A percentile compares a stretch with the other conserved stretches of the same genome.
phyloP scores from a whole-genome alignment of 2,888 invertebrate genomes.

The Microctonus hyperodae region DNA sequence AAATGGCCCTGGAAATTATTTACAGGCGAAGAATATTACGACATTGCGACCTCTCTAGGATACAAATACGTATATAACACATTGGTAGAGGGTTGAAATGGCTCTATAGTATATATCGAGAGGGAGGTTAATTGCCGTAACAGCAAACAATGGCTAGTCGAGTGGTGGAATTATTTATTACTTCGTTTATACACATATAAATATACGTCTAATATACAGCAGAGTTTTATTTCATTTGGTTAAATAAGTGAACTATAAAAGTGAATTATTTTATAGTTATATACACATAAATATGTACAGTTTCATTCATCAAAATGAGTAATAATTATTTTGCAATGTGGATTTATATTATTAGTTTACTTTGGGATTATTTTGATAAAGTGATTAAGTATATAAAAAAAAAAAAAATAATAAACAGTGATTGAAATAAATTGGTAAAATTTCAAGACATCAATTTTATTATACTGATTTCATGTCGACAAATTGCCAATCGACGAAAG shows the following conservation, averaged over 20 bases:
- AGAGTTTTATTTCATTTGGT: background rate
- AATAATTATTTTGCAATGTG: background rate
- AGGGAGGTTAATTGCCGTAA: slow-evolving; percentile 5
- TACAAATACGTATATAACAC: background rate
- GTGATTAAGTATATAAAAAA: too few species aligned
- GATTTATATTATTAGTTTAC: too few species aligned
- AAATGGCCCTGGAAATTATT: background rate
- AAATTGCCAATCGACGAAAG: background rate
- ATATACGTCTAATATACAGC: background rate
- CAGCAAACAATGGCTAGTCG: background rate
- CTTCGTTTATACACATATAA: background rate
- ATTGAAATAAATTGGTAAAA: too few species aligned
- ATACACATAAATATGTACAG: background rate
- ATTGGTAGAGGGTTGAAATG: background rate
- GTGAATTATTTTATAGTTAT: background rate
- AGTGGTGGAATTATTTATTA: slow-evolving; percentile 4
- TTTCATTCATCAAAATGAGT: background rate
- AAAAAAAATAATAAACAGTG: too few species aligned
- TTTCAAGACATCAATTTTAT: background rate
- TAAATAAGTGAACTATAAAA: background rate
- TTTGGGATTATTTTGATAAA: too few species aligned
- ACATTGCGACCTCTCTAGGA: background rate
- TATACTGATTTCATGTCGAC: background rate
- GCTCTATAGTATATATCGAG: background rate
- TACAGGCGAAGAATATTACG: background rate